These are phyloP conservation scores for Brachionus rotundiformis DNA, from an alignment of 1,140 invertebrate genomes.

Conservation along the genomic window DNA sequence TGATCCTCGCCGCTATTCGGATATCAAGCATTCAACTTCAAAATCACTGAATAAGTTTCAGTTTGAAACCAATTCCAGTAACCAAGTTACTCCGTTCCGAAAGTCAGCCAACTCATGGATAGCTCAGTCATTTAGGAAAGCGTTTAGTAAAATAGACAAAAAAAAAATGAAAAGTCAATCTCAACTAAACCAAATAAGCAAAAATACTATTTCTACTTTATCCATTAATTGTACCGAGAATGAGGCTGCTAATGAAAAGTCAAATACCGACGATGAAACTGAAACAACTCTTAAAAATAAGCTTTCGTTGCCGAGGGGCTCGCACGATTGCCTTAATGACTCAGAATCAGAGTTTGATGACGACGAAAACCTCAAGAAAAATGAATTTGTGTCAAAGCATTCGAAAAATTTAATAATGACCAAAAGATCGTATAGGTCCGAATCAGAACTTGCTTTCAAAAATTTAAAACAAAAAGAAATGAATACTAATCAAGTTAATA, in stretches of 20 bases:
- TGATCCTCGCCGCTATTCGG: not conserved
- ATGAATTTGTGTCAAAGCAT: slow-evolving; percentile 40
- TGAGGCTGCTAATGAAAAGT: slow-evolving; percentile 27
- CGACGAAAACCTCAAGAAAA: slow-evolving; percentile 26
- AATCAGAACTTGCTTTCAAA: slow-evolving; percentile 47
- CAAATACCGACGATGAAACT: slow-evolving; percentile 1
- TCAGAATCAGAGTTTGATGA: slow-evolving; percentile 38
- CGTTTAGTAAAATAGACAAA: slow-evolving; percentile 29
- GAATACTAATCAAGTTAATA: slow-evolving; percentile 37
- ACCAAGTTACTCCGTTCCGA: not conserved
- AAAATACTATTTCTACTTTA: slow-evolving; percentile 28
- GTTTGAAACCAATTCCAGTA: not conserved
- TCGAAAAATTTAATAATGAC: slow-evolving; percentile 47
- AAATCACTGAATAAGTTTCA: slow-evolving; percentile 22
- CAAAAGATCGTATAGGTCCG: slow-evolving; percentile 44
- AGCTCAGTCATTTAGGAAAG: slow-evolving; percentile 43
- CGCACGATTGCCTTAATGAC: slow-evolving; percentile 10
- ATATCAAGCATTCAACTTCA: slow-evolving; percentile 6
- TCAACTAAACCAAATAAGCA: slow-evolving; percentile 16
- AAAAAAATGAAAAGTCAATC: slow-evolving; percentile 27
- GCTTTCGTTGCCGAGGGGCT: not conserved
- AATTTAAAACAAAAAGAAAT: slow-evolving; percentile 41
- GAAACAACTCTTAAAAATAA: not conserved
- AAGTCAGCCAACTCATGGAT: slow-evolving; percentile 44
- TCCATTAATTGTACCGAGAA: slow-evolving; percentile 12